Evolutionary conservation across 2,888 invertebrate species (phyloP).

Genomic region (Drosophila atripex): DNA sequence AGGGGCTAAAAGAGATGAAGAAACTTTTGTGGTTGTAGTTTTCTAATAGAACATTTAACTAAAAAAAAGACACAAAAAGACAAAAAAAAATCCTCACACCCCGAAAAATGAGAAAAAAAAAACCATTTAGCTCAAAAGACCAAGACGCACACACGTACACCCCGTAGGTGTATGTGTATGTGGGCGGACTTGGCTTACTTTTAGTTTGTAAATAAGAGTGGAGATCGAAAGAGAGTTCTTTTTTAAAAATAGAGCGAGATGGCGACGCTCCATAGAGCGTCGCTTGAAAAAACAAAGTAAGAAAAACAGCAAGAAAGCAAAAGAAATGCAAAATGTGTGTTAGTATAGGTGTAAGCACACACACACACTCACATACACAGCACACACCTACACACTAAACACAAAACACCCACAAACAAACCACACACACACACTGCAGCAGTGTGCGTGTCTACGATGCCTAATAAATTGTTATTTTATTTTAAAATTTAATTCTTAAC

Average conservation of each 20-base stretch:
- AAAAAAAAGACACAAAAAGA: slow-evolving; percentile 2
- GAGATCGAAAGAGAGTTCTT: slow-evolving; percentile 23
- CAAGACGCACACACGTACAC: slow-evolving; percentile 25
- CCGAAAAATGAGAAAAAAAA: slow-evolving; percentile 2
- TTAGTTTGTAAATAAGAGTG: slow-evolving; percentile 59
- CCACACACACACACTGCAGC: slow-evolving; percentile 54
- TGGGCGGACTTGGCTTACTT: slow-evolving; percentile 26
- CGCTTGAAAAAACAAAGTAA: slow-evolving; percentile 20
- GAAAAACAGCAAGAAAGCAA: slow-evolving; percentile 38
- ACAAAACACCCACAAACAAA: slow-evolving; percentile 12
- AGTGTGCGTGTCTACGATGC: slow-evolving; percentile 61
- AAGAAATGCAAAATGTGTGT: slow-evolving; percentile 47
- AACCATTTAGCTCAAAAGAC: slow-evolving; percentile 49
- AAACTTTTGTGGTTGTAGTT: slow-evolving; percentile 54
- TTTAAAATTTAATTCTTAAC: slow-evolving; percentile 69
- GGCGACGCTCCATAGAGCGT: neutral
- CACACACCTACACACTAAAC: slow-evolving; percentile 7
- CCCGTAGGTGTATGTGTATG: slow-evolving; percentile 2
- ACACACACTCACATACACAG: slow-evolving; percentile 22
- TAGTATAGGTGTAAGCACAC: slow-evolving; percentile 44
- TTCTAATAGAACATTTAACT: slow-evolving; percentile 59
- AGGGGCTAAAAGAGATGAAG: slow-evolving; percentile 38
- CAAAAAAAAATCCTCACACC: slow-evolving; percentile 29
- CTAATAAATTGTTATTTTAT: slow-evolving; percentile 76
- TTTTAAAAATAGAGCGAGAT: neutral